Evolutionary conservation across 2,888 invertebrate species (phyloP), one percentile per base, ranked within the genome.

Genomic region (Amiota communis): DNA sequence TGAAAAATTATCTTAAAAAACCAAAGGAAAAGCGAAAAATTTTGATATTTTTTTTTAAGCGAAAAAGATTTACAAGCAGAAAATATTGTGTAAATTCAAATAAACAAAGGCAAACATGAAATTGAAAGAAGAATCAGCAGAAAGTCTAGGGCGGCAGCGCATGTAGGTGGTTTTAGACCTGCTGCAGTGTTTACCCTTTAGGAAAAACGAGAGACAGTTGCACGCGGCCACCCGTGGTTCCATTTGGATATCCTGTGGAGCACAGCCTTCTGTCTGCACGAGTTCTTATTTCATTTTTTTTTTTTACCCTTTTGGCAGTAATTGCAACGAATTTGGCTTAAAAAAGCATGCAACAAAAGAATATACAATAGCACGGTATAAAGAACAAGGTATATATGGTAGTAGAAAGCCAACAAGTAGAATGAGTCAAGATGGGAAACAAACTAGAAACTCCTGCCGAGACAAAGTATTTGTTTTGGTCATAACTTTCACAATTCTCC

Each of bases 1-100:
- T 86, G 80, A 71, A 84, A 81, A 84, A 85, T 85, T 80, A 75
- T 36, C 69, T 75, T 76, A 83, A 83, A 86, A 79, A 82, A 77
- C 2, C 4, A 75, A 71, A 73, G 59, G 53, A 23, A 72, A 64
- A 47, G 64, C 23, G 13, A 12, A 47, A 13, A 68, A 23, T 53
- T 51, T 15, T 20, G 36, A 36, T 36, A 36, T 36, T 36, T 36
- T 36, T 36, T 36, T 36, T 36, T 36, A 36, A 36, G 36, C 36
- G 36, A 36, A 11, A 20, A 53, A 65, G 65, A 72, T 72, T 72
- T 72, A 72, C 71, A 72, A 72, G 47, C 61, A 51, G 53, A 20
- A 53, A 53, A 20, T 36, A 6, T 15, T 48, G 15, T 36, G 48
- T 15, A 49, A 8, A 61, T 12, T 72, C 48, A 76, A 48, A 53